Evolutionary conservation across 2,797 vertebrate species (phyloP).

Genomic region (Periophthalmus magnuspinnatus): DNA sequence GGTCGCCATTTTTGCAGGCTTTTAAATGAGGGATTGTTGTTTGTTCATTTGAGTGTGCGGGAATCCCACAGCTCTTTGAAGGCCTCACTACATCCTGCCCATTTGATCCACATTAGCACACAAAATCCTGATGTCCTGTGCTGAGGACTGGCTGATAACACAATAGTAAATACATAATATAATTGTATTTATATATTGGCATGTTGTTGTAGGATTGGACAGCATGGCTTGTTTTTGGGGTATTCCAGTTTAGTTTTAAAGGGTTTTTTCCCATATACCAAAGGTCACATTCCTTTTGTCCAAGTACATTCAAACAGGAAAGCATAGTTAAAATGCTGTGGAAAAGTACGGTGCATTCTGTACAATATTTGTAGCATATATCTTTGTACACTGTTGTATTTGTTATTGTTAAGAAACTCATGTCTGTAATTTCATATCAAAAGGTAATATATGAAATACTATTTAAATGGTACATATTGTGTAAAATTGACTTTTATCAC

Average conservation of each 20-base stretch:
- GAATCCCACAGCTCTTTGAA: conserved; percentile 38
- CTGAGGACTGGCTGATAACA: background rate
- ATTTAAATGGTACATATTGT: background rate
- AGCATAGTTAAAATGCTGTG: background rate
- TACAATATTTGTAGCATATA: background rate
- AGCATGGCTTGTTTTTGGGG: background rate
- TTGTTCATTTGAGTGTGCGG: conserved; percentile 42
- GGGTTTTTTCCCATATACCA: background rate
- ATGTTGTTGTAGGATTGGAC: background rate
- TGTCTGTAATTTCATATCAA: no score
- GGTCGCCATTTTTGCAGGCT: conserved; percentile 56
- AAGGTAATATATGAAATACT: no score
- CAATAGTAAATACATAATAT: background rate
- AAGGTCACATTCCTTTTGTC: conserved; percentile 4
- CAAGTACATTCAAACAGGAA: background rate
- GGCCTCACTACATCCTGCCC: conserved; percentile 26
- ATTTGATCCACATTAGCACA: conserved; percentile 28
- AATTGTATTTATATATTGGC: background rate
- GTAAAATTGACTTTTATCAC: background rate
- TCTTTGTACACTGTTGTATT: background rate
- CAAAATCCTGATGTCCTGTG: conserved; percentile 32
- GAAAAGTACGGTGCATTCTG: background rate
- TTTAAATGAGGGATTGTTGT: conserved; percentile 52
- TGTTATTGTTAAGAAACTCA: background rate
- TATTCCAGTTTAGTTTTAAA: background rate